phyloP scores from a whole-genome alignment of 2,113 vertebrate genomes.

The Neofelis nebulosa region DNA sequence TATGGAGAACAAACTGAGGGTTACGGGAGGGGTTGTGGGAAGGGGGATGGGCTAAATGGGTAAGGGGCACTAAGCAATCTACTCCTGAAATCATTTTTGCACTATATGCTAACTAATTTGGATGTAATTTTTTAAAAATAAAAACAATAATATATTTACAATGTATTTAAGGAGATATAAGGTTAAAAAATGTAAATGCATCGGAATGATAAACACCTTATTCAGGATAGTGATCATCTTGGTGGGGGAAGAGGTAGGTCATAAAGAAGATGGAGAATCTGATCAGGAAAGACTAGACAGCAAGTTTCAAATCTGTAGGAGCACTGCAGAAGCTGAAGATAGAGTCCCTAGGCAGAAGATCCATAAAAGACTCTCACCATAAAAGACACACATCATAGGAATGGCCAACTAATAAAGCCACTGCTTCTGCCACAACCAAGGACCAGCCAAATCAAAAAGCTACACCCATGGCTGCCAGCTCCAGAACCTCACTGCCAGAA shows the following conservation, averaged over 20 bases:
- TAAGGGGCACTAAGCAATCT: too few species aligned
- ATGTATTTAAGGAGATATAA: background rate
- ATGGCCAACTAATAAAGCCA: too few species aligned
- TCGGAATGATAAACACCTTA: background rate
- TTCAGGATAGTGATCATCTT: background rate
- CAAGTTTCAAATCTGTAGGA: background rate
- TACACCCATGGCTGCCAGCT: background rate
- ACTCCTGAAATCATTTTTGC: too few species aligned
- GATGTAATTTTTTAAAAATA: background rate
- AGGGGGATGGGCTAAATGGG: too few species aligned
- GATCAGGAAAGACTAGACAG: too few species aligned
- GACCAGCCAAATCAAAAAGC: background rate
- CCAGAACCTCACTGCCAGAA: background rate
- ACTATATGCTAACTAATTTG: too few species aligned
- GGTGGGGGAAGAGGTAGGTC: background rate
- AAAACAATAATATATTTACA: background rate
- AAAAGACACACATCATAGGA: background rate
- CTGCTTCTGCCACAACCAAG: background rate
- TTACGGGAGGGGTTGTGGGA: too few species aligned
- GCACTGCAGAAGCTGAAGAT: background rate
- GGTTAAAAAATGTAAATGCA: background rate
- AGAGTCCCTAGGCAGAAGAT: background rate
- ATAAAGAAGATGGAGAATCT: background rate
- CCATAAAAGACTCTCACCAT: background rate
- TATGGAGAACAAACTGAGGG: too few species aligned